Evolutionary conservation across 2,797 vertebrate genomes (phyloP), one percentile per base, ranked within the genome.

Genomic region (Nannoperca australis): DNA sequence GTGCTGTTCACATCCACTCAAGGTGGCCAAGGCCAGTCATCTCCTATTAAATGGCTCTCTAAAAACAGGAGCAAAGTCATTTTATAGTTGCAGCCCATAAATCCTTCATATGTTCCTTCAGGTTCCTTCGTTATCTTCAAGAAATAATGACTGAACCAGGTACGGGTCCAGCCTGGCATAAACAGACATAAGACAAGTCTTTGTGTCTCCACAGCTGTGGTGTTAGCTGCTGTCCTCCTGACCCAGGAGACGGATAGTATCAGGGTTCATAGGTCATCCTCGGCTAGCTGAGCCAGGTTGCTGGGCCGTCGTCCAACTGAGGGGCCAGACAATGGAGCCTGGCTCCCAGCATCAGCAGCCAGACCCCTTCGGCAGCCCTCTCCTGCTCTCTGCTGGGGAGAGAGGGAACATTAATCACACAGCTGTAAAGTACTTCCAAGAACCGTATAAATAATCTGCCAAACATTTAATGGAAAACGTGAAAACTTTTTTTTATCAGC

Each of bases 261-360:
- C 70, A 82, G 83, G 76, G 85, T 91, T 96, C 93, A 98, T 89
- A 97, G 94, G 90, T 97, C 97, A 22, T 97, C 97, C 89, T 98
- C 97, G 2, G 94, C 94, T 45, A 97, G 93, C 93, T 97, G 96
- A 84, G 96, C 94, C 73, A 97, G 94, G 92, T 95, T 96, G 89
- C 96, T 96, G 60, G 93, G 89, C 30, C 94, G 93, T 45, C 94
- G 91, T 82, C 92, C 93, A 40, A 89, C 91, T 3, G 76, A 92
- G 22, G 89, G 88, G n/a, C 90, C 91, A 2, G 85, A 86, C 54
- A 84, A 2, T 0, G 90, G 70, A 56, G 74, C 78, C 69, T 89
- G 91, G 81, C 53, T 83, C 20, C 88, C 91, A n/a, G 66, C 71
- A 14, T 95, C 94, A 45, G 84, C 72, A 42, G 79, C 58, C 40